Evolutionary conservation across 1,140 invertebrate species (phyloP), one percentile per base, ranked within the genome.

Genomic region (Eulimnadia texana): DNA sequence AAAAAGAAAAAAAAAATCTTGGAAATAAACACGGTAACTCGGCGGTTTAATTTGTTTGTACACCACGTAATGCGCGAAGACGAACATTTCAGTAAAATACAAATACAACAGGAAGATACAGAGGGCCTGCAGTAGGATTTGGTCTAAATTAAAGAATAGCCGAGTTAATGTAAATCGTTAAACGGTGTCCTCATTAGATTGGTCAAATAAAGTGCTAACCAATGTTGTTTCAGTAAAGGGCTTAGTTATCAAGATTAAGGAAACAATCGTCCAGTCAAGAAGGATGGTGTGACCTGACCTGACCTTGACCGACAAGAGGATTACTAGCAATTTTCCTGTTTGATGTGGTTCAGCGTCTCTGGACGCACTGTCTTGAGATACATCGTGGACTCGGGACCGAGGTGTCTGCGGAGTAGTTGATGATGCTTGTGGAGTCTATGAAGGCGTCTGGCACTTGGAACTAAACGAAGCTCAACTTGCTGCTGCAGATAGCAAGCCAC

Each of bases 401-500:
- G 75, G 74, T 50, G 75, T 77, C 63, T 76, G 74, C 2, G 74
- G 75, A 23, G 74, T 76, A 58, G 76, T 76, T 56, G 72, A 76
- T 49, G 74, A 73, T 50, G 74, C 72, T 62, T 73, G 69, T 13
- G 74, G 72, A 13, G 70, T 73, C 65, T 66, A 19, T 57, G 51
- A 19, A 60, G 67, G 64, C 57, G 53, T 58, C 11, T 55, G 47
- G 27, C 66, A 64, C 20, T 66, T 64, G 27, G 63, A 63, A 29
- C 19, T 56, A 10, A 25, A 50, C 6, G 47, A 27, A 51, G 50
- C 33, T 20, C 20, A n/a, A 56, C 13, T 61, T 22, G 24, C 59
- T 47, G 51, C n/a, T 3, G 28, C 56, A 19, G 54, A 22, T 20
- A 62, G 33, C 25, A 62, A 54, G 58, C 65, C 67, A 52, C 50